A percentile compares a stretch with the other conserved stretches of the same genome.
Conservation (phyloP, 2,797 vertebrate species). For the Protonibea diacanthus region DNA sequence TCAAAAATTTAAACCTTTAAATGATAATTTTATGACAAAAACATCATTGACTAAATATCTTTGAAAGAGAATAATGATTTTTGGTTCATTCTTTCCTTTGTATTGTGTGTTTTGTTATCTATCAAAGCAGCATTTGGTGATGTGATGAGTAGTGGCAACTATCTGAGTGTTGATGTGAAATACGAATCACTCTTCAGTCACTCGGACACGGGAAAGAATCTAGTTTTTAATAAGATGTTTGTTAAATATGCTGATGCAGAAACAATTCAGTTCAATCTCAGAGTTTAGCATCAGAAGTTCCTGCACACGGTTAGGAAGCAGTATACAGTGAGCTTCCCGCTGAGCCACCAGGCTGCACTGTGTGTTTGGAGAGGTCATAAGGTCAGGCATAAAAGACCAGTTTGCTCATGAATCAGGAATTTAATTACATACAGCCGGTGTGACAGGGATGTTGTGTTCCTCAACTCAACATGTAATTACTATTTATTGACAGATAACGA, state of each 20-base stretch:
- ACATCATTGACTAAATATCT: neutral
- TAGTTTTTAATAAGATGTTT: neutral
- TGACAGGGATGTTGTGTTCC: slow-evolving; percentile 64
- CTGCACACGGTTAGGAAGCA: neutral
- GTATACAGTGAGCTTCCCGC: slow-evolving; percentile 16
- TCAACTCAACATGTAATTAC: slow-evolving; percentile 86
- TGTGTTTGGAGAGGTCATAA: slow-evolving; percentile 58
- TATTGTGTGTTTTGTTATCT: too few species aligned
- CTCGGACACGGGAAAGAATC: neutral
- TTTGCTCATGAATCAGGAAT: slow-evolving; percentile 88
- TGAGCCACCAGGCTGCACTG: slow-evolving; percentile 13
- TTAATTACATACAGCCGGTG: slow-evolving; percentile 89
- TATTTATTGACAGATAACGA: slow-evolving; percentile 89
- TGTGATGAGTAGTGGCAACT: slow-evolving; percentile 2
- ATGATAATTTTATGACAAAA: neutral
- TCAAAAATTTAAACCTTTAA: neutral
- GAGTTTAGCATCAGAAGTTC: neutral
- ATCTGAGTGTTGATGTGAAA: slow-evolving; percentile 21
- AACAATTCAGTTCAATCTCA: neutral
- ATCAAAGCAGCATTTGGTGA: slow-evolving; percentile 6
- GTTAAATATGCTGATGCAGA: neutral
- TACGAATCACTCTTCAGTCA: slow-evolving; percentile 19
- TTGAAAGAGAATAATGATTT: neutral
- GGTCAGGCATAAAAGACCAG: slow-evolving; percentile 61
- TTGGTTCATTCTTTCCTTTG: neutral